Percentiles rank a stretch among this genome's conserved stretches.
These are phyloP conservation scores for Pogonocherus hispidulus DNA, from an alignment of 2,888 invertebrate genomes.

Conservation along the genomic window DNA sequence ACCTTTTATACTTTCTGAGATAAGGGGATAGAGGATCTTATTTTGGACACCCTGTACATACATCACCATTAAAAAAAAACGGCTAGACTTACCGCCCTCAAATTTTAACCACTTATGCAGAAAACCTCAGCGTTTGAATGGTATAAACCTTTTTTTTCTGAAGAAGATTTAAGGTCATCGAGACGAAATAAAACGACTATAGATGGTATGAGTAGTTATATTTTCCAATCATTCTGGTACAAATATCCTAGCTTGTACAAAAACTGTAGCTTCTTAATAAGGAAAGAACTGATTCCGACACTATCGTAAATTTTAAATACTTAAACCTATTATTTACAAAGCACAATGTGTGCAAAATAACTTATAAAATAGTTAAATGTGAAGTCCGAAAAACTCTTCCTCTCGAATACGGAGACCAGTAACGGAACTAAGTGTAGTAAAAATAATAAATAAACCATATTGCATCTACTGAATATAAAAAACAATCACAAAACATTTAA, in stretches of 20 bases:
- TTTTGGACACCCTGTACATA: no score
- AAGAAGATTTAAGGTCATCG: no score
- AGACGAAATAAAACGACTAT: neutral
- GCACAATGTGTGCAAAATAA: slow-evolving; percentile 59
- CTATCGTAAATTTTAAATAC: slow-evolving; percentile 26
- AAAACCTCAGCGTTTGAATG: no score
- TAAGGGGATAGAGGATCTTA: no score
- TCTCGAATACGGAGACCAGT: slow-evolving; percentile 11
- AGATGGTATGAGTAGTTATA: slow-evolving; percentile 20
- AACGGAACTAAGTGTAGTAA: slow-evolving; percentile 11
- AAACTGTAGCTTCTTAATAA: slow-evolving; percentile 42
- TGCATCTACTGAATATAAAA: slow-evolving; percentile 21
- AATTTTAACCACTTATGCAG: no score
- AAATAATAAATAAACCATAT: slow-evolving; percentile 14
- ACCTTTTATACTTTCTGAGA: no score
- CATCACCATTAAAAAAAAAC: no score
- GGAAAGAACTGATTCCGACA: slow-evolving; percentile 16
- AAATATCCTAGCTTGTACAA: slow-evolving; percentile 48
- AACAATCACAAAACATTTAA: slow-evolving; percentile 24
- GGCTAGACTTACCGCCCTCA: no score
- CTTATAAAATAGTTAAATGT: slow-evolving; percentile 35
- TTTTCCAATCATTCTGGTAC: slow-evolving; percentile 33
- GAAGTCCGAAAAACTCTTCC: slow-evolving; percentile 28
- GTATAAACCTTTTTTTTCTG: no score
- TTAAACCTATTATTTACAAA: slow-evolving; percentile 57